These are phyloP conservation scores for Acheta domesticus DNA, from an alignment of 2,888 invertebrate genomes.

Conservation along the genomic window DNA sequence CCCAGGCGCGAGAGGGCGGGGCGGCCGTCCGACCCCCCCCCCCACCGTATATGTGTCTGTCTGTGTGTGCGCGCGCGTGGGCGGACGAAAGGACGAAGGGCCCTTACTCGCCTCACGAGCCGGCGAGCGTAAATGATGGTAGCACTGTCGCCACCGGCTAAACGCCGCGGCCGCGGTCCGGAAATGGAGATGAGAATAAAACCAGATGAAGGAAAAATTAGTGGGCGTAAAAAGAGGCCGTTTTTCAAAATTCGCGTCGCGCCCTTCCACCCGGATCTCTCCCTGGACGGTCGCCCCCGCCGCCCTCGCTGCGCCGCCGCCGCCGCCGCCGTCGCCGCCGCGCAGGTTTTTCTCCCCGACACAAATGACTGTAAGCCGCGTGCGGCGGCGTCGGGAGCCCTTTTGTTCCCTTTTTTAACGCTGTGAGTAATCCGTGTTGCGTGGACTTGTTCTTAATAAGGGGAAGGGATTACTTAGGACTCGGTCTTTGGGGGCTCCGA, in stretches of 20 bases:
- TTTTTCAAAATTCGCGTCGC: not conserved
- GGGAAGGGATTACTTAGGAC: not conserved
- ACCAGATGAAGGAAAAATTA: conserved; percentile 18
- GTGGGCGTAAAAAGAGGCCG: not conserved
- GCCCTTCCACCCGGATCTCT: not conserved
- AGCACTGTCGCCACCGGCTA: conserved; percentile 6
- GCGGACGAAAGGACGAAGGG: not conserved
- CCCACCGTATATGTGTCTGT: no score
- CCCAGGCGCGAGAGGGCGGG: no score
- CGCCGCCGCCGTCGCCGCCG: not conserved
- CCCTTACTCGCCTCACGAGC: not conserved
- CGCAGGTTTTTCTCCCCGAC: not conserved
- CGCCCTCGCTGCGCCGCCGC: not conserved
- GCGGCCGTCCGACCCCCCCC: no score
- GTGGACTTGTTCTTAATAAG: conserved; percentile 1
- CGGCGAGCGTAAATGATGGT: not conserved
- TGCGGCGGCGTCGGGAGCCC: not conserved
- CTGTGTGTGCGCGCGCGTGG: not conserved
- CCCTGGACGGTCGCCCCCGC: not conserved
- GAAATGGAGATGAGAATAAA: conserved; percentile 10
- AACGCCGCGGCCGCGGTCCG: not conserved
- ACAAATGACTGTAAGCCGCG: conserved; percentile 1
- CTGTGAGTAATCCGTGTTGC: not conserved
- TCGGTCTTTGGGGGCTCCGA: no score
- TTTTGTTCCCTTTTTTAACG: not conserved